Evolutionary conservation across 2,113 vertebrate species (phyloP), one percentile per base, ranked within the genome.

Genomic region (Scolopax mira): DNA sequence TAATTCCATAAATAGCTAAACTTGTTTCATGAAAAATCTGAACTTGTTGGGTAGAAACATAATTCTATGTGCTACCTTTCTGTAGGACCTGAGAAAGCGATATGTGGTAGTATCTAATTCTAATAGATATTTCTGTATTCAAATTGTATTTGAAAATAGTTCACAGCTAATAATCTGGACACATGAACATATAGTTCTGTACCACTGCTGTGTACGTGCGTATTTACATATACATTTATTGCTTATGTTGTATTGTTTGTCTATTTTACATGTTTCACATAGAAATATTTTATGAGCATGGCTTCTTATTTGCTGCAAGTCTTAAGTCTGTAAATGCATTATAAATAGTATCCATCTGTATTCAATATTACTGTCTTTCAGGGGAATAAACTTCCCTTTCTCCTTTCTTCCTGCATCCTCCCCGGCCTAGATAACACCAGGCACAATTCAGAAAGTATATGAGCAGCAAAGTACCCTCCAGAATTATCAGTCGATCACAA

Each of bases 311-410:
- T 87, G 65, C 39, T 91, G 57, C 5, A 3, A 1, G 3, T 55
- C 89, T 85, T 27, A 67, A 64, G 19, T 81, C 42, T 60, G 24
- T 75, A 67, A 85, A 48, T 22, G 16, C 64, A 48, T 72, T 75
- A 75, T 55, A 89, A 84, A 46, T 71, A 30, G 66, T 71, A 10
- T 72, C 87, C 33, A 58, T 91, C 84, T 91, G 78, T 73, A 71
- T 67, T 81, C 42, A 89, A 22, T 89, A 71, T 55, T 48, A 18
- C 51, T 4, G 1, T 21, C 24, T 87, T 86, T 73, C 44, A 79
- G 66, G 14, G 39, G 28, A 89, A 89, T 25, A 87, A 65, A 72
- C 24, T 41, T 88, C 33, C 28, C 49, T 79, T 94, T 89, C 61
- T 91, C 73, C 73, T 85, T 93, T 89, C 52, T 89, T 87, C 39